Evolutionary conservation across 1,140 invertebrate species (phyloP).

Genomic region (Helicoverpa armigera): DNA sequence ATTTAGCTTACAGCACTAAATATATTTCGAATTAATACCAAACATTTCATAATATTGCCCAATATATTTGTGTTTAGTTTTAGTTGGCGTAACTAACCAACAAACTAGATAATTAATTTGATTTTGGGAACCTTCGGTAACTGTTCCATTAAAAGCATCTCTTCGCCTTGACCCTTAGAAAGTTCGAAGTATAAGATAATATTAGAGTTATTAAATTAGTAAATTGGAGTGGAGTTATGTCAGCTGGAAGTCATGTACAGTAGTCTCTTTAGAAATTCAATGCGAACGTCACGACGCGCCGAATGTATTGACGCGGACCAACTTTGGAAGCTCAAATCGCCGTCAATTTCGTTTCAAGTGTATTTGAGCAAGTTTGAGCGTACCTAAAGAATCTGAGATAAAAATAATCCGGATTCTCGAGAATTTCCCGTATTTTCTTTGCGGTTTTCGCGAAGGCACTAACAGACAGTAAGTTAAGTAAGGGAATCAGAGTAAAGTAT

Average conservation of each 20-base stretch:
- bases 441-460: background rate
- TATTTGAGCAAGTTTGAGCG: conserved; percentile 3
- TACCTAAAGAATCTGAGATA: background rate
- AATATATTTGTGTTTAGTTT: conserved; percentile 1
- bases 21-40: too few relatives aligned
- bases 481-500: too few relatives aligned
- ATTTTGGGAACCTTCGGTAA: conserved; percentile 29
- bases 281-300: conserved; percentile 19
- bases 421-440: background rate
- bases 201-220: conserved; percentile 23
- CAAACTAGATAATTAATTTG: conserved; percentile 32
- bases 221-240: conserved; percentile 1
- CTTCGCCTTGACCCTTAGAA: conserved; percentile 26
- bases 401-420: conserved; percentile 1
- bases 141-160: conserved; percentile 22
- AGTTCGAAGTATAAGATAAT: conserved; percentile 20
- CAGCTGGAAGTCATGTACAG: background rate
- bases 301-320: conserved; percentile 15
- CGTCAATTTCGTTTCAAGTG: conserved; percentile 32
- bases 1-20: too few relatives aligned
- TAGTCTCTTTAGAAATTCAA: conserved; percentile 28
- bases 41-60: background rate
- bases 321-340: conserved; percentile 30
- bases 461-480: too few relatives aligned
- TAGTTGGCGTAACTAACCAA: conserved; percentile 5